These are phyloP conservation scores for Pseudocheirus occidentalis DNA, from an alignment of 2,797 vertebrate species.

Conservation along the genomic window DNA sequence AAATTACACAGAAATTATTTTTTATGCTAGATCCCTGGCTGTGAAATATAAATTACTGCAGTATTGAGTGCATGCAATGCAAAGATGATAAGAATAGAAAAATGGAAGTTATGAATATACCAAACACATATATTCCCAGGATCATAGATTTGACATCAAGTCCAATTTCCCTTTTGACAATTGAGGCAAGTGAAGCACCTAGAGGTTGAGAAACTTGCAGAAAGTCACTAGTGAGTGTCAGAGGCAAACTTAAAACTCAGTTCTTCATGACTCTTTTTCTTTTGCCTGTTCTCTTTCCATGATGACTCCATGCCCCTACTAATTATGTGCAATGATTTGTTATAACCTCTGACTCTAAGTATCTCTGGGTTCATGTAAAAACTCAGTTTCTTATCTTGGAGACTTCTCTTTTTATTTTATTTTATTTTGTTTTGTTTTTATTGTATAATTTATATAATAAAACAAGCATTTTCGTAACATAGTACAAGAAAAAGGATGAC, in stretches of 20 bases:
- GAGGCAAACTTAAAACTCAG: not conserved
- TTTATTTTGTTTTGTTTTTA: not conserved
- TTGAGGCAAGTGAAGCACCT: not conserved
- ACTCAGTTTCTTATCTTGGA: not conserved
- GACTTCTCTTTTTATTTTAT: not conserved
- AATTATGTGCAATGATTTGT: not conserved
- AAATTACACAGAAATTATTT: constrained; percentile 14
- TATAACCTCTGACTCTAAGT: not conserved
- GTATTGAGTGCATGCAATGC: not conserved
- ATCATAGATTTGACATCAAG: not conserved
- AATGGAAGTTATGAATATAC: not conserved
- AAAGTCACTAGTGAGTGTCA: not conserved
- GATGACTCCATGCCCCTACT: not conserved
- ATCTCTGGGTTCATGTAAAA: not conserved
- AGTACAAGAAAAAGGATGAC: not conserved
- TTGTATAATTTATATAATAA: not conserved
- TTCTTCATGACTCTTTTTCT: not conserved
- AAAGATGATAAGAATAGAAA: not conserved
- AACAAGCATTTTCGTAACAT: not conserved
- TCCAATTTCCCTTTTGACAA: not conserved
- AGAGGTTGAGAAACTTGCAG: not conserved
- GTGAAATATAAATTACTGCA: not conserved
- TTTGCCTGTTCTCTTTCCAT: not conserved
- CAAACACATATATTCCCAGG: not conserved
- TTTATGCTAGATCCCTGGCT: not conserved